Evolutionary conservation across 2,797 vertebrate species (phyloP).

Genomic region (Myotis myotis): DNA sequence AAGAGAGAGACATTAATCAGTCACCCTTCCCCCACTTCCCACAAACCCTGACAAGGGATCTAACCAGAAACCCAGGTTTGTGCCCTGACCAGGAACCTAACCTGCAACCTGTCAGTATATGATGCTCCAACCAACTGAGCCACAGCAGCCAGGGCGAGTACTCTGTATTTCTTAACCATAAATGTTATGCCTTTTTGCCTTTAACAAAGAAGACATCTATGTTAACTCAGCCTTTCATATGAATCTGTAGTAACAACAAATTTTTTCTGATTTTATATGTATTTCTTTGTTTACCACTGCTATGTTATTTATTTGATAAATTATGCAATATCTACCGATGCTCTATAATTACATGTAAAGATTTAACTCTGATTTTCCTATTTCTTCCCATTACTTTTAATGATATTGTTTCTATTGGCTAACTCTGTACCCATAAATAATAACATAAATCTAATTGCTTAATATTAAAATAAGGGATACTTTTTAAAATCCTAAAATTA

Average conservation of each 20-base stretch:
- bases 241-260: background rate
- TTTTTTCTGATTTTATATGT: background rate
- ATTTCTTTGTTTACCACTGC: background rate
- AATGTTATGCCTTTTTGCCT: background rate
- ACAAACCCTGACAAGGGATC: background rate
- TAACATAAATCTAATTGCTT: background rate
- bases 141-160: background rate
- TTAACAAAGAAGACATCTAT: background rate
- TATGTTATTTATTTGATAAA: background rate
- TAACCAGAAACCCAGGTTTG: background rate
- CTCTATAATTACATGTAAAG: background rate
- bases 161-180: background rate
- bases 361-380: background rate
- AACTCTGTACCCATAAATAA: background rate
- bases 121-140: background rate
- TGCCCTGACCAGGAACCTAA: background rate
- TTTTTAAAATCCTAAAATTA: background rate
- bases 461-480: background rate
- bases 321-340: background rate
- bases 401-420: background rate
- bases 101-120: background rate
- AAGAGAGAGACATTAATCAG: background rate
- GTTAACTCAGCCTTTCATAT: background rate
- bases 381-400: background rate
- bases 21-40: background rate